Conservation (phyloP, 1,140 invertebrate genomes). For the Aplysia californica region DNA sequence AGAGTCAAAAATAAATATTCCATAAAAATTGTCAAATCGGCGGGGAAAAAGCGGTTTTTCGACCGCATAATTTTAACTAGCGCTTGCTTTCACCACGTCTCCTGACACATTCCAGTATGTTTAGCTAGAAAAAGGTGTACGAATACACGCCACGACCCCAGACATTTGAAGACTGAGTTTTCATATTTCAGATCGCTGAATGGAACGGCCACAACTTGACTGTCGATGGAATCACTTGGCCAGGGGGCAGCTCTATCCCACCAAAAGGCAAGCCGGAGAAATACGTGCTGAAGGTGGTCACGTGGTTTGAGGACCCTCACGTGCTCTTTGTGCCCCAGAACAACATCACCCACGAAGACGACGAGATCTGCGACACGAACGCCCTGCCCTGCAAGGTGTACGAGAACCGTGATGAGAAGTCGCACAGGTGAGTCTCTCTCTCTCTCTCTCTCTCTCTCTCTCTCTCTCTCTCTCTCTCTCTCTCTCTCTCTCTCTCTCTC, state of each 20-base stretch:
- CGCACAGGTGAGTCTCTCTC: slow-evolving; percentile 26
- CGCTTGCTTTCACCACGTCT: too few relatives aligned
- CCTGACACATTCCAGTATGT: too few relatives aligned
- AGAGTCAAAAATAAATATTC: too few relatives aligned
- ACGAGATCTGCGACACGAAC: slow-evolving; percentile 39
- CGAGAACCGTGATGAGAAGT: slow-evolving; percentile 24
- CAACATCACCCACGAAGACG: slow-evolving; percentile 24
- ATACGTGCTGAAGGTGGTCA: slow-evolving; percentile 95
- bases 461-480: too few relatives aligned
- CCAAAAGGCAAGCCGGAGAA: slow-evolving; percentile 97
- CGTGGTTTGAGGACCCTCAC: slow-evolving; percentile 95
- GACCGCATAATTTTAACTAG: too few relatives aligned
- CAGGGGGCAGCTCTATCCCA: slow-evolving; percentile 93
- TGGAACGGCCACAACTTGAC: slow-evolving; percentile 82
- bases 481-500: too few relatives aligned
- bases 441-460: too few relatives aligned
- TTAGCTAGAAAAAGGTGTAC: too few relatives aligned
- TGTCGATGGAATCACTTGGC: slow-evolving; percentile 98
- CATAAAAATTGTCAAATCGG: too few relatives aligned
- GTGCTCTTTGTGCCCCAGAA: slow-evolving; percentile 70
- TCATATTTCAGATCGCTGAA: slow-evolving; percentile 87
- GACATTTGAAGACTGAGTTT: too few relatives aligned
- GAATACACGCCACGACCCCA: too few relatives aligned
- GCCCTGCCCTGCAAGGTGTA: slow-evolving; percentile 36
- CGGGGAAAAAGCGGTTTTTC: too few relatives aligned